These are phyloP conservation scores for Thalpophila matura DNA, from an alignment of 2,888 invertebrate species.

Conservation along the genomic window DNA sequence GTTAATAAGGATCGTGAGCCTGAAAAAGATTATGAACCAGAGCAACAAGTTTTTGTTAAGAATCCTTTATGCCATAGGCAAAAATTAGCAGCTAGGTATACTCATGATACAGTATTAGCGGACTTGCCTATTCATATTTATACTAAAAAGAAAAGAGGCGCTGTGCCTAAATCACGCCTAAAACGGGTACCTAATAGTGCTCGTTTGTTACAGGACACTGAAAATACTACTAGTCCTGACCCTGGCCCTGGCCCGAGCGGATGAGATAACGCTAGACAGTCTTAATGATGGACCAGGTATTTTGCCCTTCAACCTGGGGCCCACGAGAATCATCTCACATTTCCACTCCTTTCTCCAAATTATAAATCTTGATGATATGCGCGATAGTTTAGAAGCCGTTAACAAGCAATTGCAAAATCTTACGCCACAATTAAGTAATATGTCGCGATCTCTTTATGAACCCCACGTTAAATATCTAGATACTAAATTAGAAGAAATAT, in stretches of 20 bases:
- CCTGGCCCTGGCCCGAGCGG: neutral
- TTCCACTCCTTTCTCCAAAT: slow-evolving; percentile 25
- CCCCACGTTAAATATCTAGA: too few species aligned
- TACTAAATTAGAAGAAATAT: too few species aligned
- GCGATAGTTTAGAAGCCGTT: too few species aligned
- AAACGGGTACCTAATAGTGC: slow-evolving; percentile 9
- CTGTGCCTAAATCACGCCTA: slow-evolving; percentile 3
- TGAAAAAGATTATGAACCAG: neutral
- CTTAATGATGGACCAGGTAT: slow-evolving; percentile 25
- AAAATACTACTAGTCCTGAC: neutral
- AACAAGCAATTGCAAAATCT: too few species aligned
- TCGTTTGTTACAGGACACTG: neutral
- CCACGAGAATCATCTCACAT: slow-evolving; percentile 19
- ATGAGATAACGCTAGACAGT: slow-evolving; percentile 13
- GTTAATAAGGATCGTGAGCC: neutral
- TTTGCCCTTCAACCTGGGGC: slow-evolving; percentile 24
- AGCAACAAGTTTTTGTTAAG: neutral
- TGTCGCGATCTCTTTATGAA: too few species aligned
- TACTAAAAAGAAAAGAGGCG: slow-evolving; percentile 1
- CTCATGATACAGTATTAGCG: neutral
- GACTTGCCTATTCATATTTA: slow-evolving; percentile 11
- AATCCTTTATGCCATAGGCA: slow-evolving; percentile 1
- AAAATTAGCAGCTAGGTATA: slow-evolving; percentile 9
- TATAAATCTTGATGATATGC: too few species aligned
- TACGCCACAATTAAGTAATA: too few species aligned